These are phyloP conservation scores for Sarcophaga rosellei DNA, from an alignment of 2,888 invertebrate genomes.

Conservation along the genomic window DNA sequence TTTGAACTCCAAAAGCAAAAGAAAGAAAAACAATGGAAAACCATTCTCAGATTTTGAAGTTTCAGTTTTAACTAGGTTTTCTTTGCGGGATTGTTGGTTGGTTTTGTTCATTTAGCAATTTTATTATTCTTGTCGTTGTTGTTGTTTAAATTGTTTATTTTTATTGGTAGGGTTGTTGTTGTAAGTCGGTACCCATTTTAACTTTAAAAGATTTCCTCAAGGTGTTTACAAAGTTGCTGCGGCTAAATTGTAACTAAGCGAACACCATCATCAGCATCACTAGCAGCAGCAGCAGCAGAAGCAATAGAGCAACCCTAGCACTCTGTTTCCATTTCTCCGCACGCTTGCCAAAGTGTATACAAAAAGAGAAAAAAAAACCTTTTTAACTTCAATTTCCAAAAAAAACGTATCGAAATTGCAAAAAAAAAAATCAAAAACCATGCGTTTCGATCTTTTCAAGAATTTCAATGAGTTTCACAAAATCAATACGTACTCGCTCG, in stretches of 20 bases:
- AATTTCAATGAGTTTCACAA: slow-evolving; percentile 61
- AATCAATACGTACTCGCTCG: not conserved
- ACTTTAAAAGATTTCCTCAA: slow-evolving; percentile 56
- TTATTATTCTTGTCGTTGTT: not conserved
- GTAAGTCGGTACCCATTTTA: slow-evolving; percentile 18
- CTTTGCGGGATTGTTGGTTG: slow-evolving; percentile 10
- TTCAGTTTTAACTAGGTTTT: slow-evolving; percentile 13
- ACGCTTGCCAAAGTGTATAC: not conserved
- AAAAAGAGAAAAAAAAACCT: not conserved
- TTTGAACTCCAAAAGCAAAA: not conserved
- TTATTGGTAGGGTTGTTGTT: not conserved
- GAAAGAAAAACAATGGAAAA: not conserved
- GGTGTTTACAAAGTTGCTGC: slow-evolving; percentile 53
- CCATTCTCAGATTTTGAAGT: slow-evolving; percentile 42
- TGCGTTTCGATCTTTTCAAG: slow-evolving; percentile 55
- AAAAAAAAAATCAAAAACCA: slow-evolving; percentile 9
- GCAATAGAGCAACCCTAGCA: slow-evolving; percentile 6
- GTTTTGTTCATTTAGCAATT: slow-evolving; percentile 38
- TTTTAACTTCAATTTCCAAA: no score
- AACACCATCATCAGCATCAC: not conserved
- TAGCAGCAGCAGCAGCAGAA: not conserved
- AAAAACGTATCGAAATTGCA: no score
- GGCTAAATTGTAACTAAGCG: slow-evolving; percentile 38
- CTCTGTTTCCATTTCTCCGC: slow-evolving; percentile 42
- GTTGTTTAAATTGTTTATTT: not conserved